Evolutionary conservation across 2,113 vertebrate species (phyloP).

Genomic region (Phycodurus eques): DNA sequence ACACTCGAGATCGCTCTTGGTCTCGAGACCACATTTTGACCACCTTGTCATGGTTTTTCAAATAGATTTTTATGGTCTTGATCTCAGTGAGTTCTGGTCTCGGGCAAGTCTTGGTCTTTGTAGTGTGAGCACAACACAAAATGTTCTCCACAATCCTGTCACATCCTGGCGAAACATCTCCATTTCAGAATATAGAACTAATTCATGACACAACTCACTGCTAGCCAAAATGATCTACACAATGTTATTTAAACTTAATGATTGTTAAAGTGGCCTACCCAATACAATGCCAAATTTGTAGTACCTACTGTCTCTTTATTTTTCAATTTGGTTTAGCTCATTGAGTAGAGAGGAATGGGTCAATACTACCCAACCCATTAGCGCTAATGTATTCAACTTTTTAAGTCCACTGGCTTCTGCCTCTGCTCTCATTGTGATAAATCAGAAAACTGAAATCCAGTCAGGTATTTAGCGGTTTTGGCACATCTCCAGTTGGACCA

Average conservation of each 20-base stretch:
- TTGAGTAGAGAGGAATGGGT: constrained; percentile 14
- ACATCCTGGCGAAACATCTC: not conserved
- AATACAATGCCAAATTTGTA: not conserved
- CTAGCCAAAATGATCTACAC: not conserved
- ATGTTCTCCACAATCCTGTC: not conserved
- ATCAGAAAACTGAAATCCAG: constrained; percentile 21
- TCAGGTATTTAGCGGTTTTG: constrained; percentile 8
- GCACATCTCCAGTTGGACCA: constrained; percentile 12
- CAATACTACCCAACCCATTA: constrained; percentile 20
- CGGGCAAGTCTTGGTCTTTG: no score
- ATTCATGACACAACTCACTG: not conserved
- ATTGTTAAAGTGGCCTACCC: not conserved
- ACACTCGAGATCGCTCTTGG: no score
- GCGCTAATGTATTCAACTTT: constrained; percentile 25
- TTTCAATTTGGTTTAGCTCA: constrained; percentile 12
- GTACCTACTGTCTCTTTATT: constrained; percentile 1
- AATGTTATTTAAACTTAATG: not conserved
- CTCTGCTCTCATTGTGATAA: constrained; percentile 11
- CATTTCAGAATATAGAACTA: not conserved
- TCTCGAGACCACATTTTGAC: no score
- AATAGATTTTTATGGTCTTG: no score
- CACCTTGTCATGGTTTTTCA: no score
- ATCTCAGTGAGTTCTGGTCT: no score
- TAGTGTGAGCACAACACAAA: no score
- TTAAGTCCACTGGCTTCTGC: constrained; percentile 20